Percentiles rank a stretch among this genome's conserved stretches.
These are phyloP conservation scores for Eudemis profundana DNA, from an alignment of 2,888 invertebrate genomes.

Conservation along the genomic window DNA sequence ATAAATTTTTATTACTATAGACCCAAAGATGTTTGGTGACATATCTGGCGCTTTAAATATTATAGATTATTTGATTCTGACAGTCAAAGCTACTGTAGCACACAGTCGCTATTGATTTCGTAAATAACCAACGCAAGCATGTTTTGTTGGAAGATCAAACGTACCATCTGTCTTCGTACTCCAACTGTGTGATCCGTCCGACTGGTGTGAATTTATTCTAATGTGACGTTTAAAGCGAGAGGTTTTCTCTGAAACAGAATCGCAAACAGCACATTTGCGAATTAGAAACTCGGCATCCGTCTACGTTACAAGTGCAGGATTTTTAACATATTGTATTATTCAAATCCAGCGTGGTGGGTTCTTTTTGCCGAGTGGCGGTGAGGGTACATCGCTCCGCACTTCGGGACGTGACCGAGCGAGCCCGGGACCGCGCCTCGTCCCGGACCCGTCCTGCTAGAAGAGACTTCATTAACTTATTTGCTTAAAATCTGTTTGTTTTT, in stretches of 20 bases:
- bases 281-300: slow-evolving; percentile 33
- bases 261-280: slow-evolving; percentile 15
- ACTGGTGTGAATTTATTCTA: not conserved
- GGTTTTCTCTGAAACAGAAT: slow-evolving; percentile 1
- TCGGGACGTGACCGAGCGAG: slow-evolving; percentile 78
- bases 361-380: slow-evolving; percentile 80
- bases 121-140: not conserved
- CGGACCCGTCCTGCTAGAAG: slow-evolving; percentile 60
- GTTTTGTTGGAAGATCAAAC: not conserved
- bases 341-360: slow-evolving; percentile 75
- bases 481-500: too few relatives aligned
- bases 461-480: slow-evolving; percentile 49
- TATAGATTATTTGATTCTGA: too few relatives aligned
- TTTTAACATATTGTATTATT: slow-evolving; percentile 76
- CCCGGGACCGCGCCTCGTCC: slow-evolving; percentile 56
- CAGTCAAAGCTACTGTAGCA: too few relatives aligned
- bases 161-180: not conserved
- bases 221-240: not conserved
- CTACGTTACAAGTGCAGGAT: slow-evolving; percentile 34
- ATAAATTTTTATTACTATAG: too few relatives aligned
- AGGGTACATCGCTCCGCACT: slow-evolving; percentile 83
- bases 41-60: too few relatives aligned
- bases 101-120: not conserved
- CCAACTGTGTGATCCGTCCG: not conserved
- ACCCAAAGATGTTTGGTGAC: too few relatives aligned